Base-by-base conservation (phyloP, 1,140 invertebrate genomes). In the Dermatophagoides farinae region DNA sequence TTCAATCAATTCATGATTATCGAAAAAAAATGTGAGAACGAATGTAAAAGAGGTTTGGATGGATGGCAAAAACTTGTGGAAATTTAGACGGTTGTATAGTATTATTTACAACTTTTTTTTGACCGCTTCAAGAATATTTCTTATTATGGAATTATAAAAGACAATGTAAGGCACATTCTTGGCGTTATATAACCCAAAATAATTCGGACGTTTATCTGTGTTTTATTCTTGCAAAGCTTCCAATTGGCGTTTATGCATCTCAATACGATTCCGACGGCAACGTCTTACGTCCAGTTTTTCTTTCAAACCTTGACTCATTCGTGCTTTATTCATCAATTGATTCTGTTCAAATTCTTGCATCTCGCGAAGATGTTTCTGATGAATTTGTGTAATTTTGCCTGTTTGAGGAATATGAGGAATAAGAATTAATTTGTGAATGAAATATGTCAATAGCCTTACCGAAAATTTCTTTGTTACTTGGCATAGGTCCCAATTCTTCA, bases 381-480 rank as follows among this genome's bases (percentile, higher is more conserved):
- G 67, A 50, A 73, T 59, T 57, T 69, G 62, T 25, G 69, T 66
- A 47, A 73, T 73, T 62, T 73, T 68, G 25, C 72, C 72, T 73
- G 63, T 12, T 25, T 16, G 18, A 46, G 0, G n/a, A 11, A 6
- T 14, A 49, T 14, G 25, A 47, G 37, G 38, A 57, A 18, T 23
- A 23, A 40, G 37, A 57, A 18, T 9, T 11, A 40, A 60, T 25
- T 5, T 20, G 31, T 40, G 14, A 49, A 47, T 44, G 53, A 18
- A 46, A 22, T 54, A 54, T 38, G 9, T n/a, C 11, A 40, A 60
- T 51, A 58, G 23, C 16, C 31, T 11, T 65, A 72, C 73, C 72
- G 67, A 75, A 75, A 23, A 75, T 66, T 57, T 72, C 70, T 46
- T 70, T 68, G 49, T 70, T 64, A 1, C 65, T 67, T 22, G 73